Percentiles rank a stretch among this genome's conserved stretches.
These are phyloP conservation scores for Sebastes taczanowskii DNA, from an alignment of 2,797 vertebrate species.

Conservation along the genomic window DNA sequence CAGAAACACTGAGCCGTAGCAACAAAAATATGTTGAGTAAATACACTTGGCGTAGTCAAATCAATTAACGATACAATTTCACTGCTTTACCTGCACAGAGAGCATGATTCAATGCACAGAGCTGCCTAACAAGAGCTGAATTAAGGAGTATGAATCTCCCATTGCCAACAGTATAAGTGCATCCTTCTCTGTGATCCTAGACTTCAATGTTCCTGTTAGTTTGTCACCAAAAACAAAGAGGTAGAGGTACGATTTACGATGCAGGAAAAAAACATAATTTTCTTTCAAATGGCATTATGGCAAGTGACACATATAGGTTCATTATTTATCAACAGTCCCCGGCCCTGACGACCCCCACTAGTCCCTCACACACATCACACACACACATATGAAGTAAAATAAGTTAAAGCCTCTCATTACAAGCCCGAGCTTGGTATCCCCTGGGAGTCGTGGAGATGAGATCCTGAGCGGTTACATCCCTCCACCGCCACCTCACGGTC, in stretches of 20 bases:
- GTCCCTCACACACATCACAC: background rate
- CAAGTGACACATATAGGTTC: constrained; percentile 25
- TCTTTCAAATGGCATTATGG: constrained; percentile 37
- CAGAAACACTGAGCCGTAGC: background rate
- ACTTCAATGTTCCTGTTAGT: constrained; percentile 25
- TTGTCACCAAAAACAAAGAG: constrained; percentile 32
- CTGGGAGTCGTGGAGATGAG: constrained; percentile 63
- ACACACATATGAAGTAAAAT: constrained; percentile 32
- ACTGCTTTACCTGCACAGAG: background rate
- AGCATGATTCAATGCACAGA: background rate
- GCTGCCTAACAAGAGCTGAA: background rate
- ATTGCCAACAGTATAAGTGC: background rate
- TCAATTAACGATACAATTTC: constrained; percentile 10
- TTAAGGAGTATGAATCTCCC: background rate
- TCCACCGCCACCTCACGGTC: constrained; percentile 40
- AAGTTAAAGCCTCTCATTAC: constrained; percentile 72
- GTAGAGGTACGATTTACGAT: constrained; percentile 23
- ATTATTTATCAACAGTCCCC: constrained; percentile 44
- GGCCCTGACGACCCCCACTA: background rate
- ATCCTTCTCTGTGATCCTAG: constrained; percentile 15
- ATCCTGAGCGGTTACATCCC: constrained; percentile 59
- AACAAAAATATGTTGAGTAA: background rate
- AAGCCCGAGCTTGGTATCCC: constrained; percentile 30
- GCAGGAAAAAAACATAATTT: constrained; percentile 33
- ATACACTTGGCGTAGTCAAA: background rate